phyloP scores from a whole-genome alignment of 92 coral and sea anemone genomes.

The Parazoanthus darwini region DNA sequence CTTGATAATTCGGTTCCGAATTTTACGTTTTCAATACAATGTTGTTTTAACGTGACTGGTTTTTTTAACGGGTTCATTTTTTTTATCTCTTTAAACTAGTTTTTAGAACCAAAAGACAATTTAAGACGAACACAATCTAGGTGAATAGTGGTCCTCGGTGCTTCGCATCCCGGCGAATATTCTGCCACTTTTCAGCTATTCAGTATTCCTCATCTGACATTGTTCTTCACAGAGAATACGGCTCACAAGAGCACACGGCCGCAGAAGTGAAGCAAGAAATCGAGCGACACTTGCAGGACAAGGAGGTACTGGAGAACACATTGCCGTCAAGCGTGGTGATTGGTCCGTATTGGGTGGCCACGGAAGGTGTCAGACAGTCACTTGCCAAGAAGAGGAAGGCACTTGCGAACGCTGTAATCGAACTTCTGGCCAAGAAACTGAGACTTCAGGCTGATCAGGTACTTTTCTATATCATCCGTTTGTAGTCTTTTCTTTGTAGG shows the following conservation, averaged over 20 bases:
- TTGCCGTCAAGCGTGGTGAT: constrained; percentile 90
- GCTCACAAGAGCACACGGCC: constrained; percentile 92
- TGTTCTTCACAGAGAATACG: constrained; percentile 70
- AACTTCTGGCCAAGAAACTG: constrained; percentile 95
- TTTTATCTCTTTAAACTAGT: no score
- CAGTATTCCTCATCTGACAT: background rate
- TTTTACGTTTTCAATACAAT: no score
- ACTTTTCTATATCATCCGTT: background rate
- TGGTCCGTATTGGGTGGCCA: constrained; percentile 89
- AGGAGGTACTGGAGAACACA: constrained; percentile 83
- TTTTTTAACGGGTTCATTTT: no score
- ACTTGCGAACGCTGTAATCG: constrained; percentile 94
- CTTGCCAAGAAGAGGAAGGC: constrained; percentile 94
- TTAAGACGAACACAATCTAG: no score
- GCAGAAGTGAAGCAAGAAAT: constrained; percentile 99
- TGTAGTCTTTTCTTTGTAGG: background rate
- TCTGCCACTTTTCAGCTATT: no score
- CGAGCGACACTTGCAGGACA: constrained; percentile 87
- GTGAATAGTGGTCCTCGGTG: no score
- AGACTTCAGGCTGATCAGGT: constrained; percentile 97
- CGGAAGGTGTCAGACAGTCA: constrained; percentile 86
- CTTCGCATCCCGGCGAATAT: no score
- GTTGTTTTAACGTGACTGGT: no score
- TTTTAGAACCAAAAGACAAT: no score
- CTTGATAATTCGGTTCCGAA: no score